These are phyloP conservation scores for Epinotia nisella DNA, from an alignment of 2,888 invertebrate genomes.

Conservation along the genomic window DNA sequence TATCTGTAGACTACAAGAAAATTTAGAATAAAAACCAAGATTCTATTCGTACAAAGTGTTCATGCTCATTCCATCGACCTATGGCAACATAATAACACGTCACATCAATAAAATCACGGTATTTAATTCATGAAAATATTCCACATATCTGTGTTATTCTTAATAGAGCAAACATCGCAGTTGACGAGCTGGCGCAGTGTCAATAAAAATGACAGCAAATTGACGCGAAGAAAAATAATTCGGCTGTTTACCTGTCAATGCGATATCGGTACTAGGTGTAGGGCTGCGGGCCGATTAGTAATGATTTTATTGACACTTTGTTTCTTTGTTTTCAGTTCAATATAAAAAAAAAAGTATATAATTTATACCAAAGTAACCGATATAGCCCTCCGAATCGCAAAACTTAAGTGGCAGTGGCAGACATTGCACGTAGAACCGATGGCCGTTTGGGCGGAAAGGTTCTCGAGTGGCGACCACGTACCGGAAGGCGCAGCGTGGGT, in stretches of 20 bases:
- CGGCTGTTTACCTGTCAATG: constrained; percentile 17
- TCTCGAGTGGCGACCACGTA: too few relatives aligned
- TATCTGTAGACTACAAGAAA: too few relatives aligned
- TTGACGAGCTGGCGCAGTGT: constrained; percentile 19
- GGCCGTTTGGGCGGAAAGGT: too few relatives aligned
- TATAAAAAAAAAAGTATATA: not conserved
- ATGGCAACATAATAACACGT: not conserved
- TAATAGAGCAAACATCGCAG: constrained; percentile 25
- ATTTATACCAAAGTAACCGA: too few relatives aligned
- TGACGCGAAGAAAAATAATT: constrained; percentile 40
- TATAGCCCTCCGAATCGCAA: too few relatives aligned
- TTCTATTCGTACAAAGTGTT: not conserved
- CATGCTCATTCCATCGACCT: not conserved
- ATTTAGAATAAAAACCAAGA: too few relatives aligned
- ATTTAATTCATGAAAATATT: not conserved
- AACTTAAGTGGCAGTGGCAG: too few relatives aligned
- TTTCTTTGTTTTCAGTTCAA: not conserved
- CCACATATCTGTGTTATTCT: constrained; percentile 3
- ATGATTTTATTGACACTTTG: not conserved
- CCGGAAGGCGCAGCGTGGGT: too few relatives aligned
- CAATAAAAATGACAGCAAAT: constrained; percentile 32
- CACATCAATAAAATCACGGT: not conserved
- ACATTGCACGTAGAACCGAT: too few relatives aligned
- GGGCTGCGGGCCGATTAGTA: not conserved
- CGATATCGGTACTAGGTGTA: constrained; percentile 1